Percentiles rank a stretch among this genome's conserved stretches.
Conservation (phyloP, 2,888 invertebrate species). For the Cantharis flavilabris region DNA sequence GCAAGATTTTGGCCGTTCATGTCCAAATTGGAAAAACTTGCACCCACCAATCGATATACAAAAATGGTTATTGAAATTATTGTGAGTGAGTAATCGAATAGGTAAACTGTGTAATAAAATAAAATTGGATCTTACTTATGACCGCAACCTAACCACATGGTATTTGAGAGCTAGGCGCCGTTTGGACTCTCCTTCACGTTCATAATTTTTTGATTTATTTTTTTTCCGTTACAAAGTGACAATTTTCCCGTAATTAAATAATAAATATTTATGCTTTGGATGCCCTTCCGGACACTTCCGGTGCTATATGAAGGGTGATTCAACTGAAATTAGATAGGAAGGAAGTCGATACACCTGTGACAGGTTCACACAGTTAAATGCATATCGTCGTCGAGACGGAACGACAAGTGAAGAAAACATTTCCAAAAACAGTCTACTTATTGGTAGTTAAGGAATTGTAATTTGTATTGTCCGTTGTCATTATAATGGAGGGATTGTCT, state of each 20-base stretch:
- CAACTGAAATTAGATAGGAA: constrained; percentile 20
- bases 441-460: background rate
- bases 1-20: background rate
- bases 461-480: background rate
- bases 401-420: background rate
- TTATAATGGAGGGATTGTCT: background rate
- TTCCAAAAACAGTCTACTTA: background rate
- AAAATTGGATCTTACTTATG: background rate
- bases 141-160: background rate
- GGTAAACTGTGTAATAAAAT: background rate
- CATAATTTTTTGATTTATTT: background rate
- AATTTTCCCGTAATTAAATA: background rate
- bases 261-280: background rate
- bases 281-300: constrained; percentile 11
- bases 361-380: constrained; percentile 24
- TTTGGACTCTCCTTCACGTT: background rate
- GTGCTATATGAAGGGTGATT: constrained; percentile 16
- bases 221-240: background rate
- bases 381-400: constrained; percentile 9
- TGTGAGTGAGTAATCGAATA: background rate
- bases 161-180: background rate
- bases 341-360: constrained; percentile 31
- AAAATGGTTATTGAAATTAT: background rate
- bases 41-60: background rate
- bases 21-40: background rate